A percentile compares a stretch with the other conserved stretches of the same genome.
Conservation (phyloP, 2,888 invertebrate species). For the Cacoxenus indagator region DNA sequence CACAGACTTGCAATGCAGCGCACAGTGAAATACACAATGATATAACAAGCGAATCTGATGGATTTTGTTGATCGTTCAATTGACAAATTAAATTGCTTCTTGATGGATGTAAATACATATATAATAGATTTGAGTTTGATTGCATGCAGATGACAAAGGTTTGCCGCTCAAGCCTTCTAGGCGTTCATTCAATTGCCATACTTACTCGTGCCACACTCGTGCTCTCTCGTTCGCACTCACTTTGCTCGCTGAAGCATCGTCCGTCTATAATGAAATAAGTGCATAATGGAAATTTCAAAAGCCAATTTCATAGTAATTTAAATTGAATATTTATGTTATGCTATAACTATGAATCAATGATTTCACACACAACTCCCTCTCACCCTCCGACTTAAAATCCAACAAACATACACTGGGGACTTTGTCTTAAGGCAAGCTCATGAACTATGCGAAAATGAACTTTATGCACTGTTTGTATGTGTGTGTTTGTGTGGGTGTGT, state of each 20-base stretch:
- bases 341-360: slow-evolving; percentile 1
- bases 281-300: slow-evolving; percentile 62
- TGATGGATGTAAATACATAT: slow-evolving; percentile 45
- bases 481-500: slow-evolving; percentile 36
- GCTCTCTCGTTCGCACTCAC: neutral
- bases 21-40: neutral
- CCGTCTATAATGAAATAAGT: slow-evolving; percentile 53
- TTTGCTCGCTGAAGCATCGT: neutral
- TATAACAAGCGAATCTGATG: slow-evolving; percentile 35
- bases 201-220: too few species aligned
- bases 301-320: slow-evolving; percentile 63
- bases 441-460: slow-evolving; percentile 6
- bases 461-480: slow-evolving; percentile 10
- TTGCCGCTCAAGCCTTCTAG: slow-evolving; percentile 37
- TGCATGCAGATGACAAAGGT: slow-evolving; percentile 31
- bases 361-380: neutral
- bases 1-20: neutral
- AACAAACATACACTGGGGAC: neutral
- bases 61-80: slow-evolving; percentile 55
- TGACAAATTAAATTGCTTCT: slow-evolving; percentile 63
- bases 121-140: neutral
- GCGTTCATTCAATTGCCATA: too few species aligned
- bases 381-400: neutral
- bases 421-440: neutral
- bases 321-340: slow-evolving; percentile 59